Evolutionary conservation across 2,888 invertebrate species (phyloP).

Genomic region (Agrochola circellaris): DNA sequence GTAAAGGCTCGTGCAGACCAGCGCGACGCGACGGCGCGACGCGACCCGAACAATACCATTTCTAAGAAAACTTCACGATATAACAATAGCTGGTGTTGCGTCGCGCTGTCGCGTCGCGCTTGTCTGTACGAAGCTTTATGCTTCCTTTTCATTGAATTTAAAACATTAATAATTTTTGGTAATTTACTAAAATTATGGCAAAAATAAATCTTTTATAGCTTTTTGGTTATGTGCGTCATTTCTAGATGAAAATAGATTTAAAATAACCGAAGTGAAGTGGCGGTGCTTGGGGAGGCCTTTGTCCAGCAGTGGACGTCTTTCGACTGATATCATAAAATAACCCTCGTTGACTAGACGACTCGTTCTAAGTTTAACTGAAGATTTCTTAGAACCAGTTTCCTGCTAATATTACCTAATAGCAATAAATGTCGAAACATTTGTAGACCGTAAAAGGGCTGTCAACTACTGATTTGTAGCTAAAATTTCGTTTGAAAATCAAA

Average conservation of each 20-base stretch:
- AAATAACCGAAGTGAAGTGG: background rate
- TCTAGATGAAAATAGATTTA: background rate
- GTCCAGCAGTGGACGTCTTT: too few relatives aligned
- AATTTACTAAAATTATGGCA: background rate
- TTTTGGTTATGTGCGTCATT: background rate
- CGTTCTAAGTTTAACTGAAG: background rate
- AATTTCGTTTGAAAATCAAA: conserved; percentile 15
- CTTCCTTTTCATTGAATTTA: background rate
- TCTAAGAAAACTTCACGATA: too few relatives aligned
- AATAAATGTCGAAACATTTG: background rate
- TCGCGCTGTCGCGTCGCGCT: too few relatives aligned
- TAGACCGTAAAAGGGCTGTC: conserved; percentile 3
- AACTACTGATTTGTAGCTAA: conserved; percentile 17
- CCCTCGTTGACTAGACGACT: background rate
- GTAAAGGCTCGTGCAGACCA: too few relatives aligned
- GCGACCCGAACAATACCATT: too few relatives aligned
- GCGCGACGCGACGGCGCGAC: too few relatives aligned
- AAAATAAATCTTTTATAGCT: background rate
- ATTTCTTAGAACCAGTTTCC: background rate
- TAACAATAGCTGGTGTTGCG: too few relatives aligned
- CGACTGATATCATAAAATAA: background rate
- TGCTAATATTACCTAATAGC: background rate
- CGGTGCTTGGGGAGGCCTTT: too few relatives aligned
- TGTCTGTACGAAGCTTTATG: too few relatives aligned
- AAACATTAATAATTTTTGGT: background rate